These are phyloP conservation scores for Sebastes minor DNA, from an alignment of 2,797 vertebrate genomes.

Conservation along the genomic window DNA sequence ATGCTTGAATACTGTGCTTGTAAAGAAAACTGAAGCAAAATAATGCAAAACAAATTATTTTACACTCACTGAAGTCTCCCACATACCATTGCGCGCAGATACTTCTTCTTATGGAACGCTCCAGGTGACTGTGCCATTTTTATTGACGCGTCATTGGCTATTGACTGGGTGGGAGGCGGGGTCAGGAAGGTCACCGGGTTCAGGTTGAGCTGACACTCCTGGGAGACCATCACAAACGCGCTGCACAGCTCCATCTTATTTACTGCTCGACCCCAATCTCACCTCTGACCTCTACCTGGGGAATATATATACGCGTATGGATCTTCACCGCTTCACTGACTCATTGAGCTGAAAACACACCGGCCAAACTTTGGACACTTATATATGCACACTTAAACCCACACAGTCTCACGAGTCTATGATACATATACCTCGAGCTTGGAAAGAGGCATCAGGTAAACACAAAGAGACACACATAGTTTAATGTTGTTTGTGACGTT, in stretches of 20 bases:
- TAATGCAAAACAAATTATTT: neutral
- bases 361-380: slow-evolving; percentile 9
- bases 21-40: neutral
- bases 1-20: neutral
- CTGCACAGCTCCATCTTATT: slow-evolving; percentile 66
- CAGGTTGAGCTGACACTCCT: slow-evolving; percentile 27
- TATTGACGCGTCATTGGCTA: slow-evolving; percentile 67
- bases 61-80: neutral
- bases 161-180: slow-evolving; percentile 36
- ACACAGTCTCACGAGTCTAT: neutral
- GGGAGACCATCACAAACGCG: slow-evolving; percentile 34
- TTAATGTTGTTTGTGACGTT: neutral
- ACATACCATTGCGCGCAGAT: neutral
- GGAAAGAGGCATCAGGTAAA: neutral
- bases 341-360: slow-evolving; percentile 53
- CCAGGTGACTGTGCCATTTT: slow-evolving; percentile 48
- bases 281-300: slow-evolving; percentile 57
- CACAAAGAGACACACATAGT: neutral
- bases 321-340: slow-evolving; percentile 40
- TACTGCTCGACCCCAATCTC: slow-evolving; percentile 58
- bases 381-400: neutral
- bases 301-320: slow-evolving; percentile 37
- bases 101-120: slow-evolving; percentile 37
- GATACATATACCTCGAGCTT: neutral
- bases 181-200: slow-evolving; percentile 54